Conservation (phyloP, 2,113 vertebrate genomes). For the Pycnonotus jocosus region DNA sequence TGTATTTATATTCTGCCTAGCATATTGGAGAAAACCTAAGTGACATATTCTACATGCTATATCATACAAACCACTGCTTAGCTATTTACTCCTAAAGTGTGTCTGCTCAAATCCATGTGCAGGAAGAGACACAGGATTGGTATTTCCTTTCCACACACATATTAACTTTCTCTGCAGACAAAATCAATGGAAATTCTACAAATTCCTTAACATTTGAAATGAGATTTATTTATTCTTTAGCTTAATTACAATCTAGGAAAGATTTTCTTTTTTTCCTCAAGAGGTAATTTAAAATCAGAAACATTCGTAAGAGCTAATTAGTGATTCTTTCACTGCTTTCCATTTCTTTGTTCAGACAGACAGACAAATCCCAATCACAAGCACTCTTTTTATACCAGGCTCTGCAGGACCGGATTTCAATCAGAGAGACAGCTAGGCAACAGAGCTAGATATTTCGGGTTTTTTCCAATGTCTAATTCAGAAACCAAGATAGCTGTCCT, state of each 20-base stretch:
- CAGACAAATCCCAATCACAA: not conserved
- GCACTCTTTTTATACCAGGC: not conserved
- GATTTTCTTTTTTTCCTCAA: not conserved
- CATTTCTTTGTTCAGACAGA: not conserved
- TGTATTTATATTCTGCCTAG: not conserved
- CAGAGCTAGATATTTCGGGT: not conserved
- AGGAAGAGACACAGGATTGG: not conserved
- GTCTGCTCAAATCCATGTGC: not conserved
- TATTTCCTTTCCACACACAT: not conserved
- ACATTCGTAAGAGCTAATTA: not conserved
- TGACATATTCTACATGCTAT: not conserved
- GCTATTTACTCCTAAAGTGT: not conserved
- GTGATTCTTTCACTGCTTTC: not conserved
- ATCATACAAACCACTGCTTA: not conserved
- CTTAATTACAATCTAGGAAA: not conserved
- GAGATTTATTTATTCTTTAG: not conserved
- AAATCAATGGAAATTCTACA: not conserved
- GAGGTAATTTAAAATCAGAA: not conserved
- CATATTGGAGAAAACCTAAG: not conserved
- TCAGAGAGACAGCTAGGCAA: not conserved
- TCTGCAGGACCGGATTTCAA: not conserved
- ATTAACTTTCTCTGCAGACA: not conserved
- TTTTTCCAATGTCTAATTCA: not conserved
- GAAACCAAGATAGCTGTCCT: not conserved
- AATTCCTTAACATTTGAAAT: not conserved